Conservation (phyloP, 1,140 invertebrate genomes). For the Rhopalosiphum maidis region DNA sequence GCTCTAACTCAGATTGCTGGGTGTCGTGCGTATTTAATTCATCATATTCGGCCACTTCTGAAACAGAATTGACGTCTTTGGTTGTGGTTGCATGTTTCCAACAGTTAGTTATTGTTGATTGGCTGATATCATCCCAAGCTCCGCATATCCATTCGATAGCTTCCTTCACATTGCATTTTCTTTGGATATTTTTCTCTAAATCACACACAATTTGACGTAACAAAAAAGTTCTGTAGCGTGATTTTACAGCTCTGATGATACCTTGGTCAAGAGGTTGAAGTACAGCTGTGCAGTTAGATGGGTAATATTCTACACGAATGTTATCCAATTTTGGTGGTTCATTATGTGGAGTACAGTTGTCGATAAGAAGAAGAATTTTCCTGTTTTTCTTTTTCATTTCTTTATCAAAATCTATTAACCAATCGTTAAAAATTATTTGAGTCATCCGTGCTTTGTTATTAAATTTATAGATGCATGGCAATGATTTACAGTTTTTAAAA, state of each 20-base stretch:
- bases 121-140: slow-evolving; percentile 22
- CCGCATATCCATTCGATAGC: slow-evolving; percentile 32
- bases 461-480: slow-evolving; percentile 61
- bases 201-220: slow-evolving; percentile 25
- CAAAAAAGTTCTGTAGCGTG: slow-evolving; percentile 50
- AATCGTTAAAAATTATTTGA: slow-evolving; percentile 60
- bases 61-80: slow-evolving; percentile 3
- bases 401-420: slow-evolving; percentile 59
- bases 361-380: slow-evolving; percentile 59
- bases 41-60: slow-evolving; percentile 26
- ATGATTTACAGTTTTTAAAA: slow-evolving; percentile 62
- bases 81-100: slow-evolving; percentile 30
- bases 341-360: slow-evolving; percentile 59
- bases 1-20: slow-evolving; percentile 15
- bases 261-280: slow-evolving; percentile 66
- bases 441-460: slow-evolving; percentile 65
- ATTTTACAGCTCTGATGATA: slow-evolving; percentile 64
- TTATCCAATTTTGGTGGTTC: slow-evolving; percentile 58
- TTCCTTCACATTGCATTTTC: not conserved
- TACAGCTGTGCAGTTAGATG: slow-evolving; percentile 60
- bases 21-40: slow-evolving; percentile 20
- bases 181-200: slow-evolving; percentile 33
- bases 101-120: slow-evolving; percentile 40
- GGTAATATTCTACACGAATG: slow-evolving; percentile 8
- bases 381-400: slow-evolving; percentile 60